Conservation (phyloP, 2,888 invertebrate genomes). For the Crocallis elinguaria region DNA sequence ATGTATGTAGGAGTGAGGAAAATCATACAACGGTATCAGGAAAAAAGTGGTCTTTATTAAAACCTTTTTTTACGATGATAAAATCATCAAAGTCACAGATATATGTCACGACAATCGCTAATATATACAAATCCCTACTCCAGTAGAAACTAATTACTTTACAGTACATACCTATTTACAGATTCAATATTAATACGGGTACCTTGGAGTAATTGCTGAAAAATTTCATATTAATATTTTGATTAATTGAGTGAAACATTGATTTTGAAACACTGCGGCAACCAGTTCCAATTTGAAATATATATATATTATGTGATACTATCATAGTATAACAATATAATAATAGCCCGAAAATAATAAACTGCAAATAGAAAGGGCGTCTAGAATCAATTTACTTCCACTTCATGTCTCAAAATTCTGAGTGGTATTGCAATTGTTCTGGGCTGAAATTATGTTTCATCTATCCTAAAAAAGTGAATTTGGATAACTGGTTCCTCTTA, state of each 20-base stretch:
- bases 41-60: constrained; percentile 77
- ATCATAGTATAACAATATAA: no score
- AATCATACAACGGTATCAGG: constrained; percentile 53
- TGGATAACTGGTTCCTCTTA: no score
- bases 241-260: not conserved
- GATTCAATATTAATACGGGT: not conserved
- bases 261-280: no score
- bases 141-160: constrained; percentile 42
- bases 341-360: no score
- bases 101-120: constrained; percentile 63
- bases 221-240: not conserved
- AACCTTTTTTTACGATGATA: constrained; percentile 61
- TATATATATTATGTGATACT: no score
- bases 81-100: constrained; percentile 64
- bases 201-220: not conserved
- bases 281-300: no score
- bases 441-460: no score
- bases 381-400: no score
- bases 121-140: constrained; percentile 50
- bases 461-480: no score
- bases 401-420: no score
- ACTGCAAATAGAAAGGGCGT: no score
- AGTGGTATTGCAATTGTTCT: no score
- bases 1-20: not conserved
- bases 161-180: constrained; percentile 28